Percentiles rank a stretch among this genome's conserved stretches.
Conservation (phyloP, 2,888 invertebrate genomes). For the Ormyrus rosae region DNA sequence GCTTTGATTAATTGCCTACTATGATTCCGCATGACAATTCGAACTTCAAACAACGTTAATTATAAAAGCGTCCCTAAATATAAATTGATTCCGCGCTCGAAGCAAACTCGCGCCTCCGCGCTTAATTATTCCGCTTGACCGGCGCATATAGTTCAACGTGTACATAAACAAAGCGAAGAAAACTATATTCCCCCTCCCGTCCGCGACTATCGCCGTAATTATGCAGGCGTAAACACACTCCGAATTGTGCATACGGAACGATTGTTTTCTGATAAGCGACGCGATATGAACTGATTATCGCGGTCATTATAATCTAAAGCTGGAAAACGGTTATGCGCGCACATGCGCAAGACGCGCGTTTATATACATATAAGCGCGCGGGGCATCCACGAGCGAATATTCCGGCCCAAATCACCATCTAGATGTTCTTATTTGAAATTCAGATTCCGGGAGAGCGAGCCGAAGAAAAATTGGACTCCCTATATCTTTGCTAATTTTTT, state of each 20-base stretch:
- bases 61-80: too few relatives aligned
- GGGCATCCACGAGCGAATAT: too few relatives aligned
- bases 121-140: too few relatives aligned
- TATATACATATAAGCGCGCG: too few relatives aligned
- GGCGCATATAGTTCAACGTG: neutral
- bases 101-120: too few relatives aligned
- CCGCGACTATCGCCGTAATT: neutral
- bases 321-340: conserved; percentile 4
- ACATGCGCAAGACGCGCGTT: neutral
- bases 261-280: neutral
- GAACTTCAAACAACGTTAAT: too few relatives aligned
- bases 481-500: too few relatives aligned
- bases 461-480: too few relatives aligned
- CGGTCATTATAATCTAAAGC: neutral
- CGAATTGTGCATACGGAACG: neutral
- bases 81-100: too few relatives aligned
- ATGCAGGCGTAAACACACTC: neutral
- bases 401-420: neutral
- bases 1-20: too few relatives aligned
- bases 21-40: too few relatives aligned
- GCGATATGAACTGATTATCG: conserved; percentile 5
- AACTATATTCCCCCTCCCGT: neutral
- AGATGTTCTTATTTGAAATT: neutral
- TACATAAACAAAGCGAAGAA: neutral
- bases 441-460: too few relatives aligned